Evolutionary conservation across 2,113 vertebrate genomes (phyloP), one percentile per base, ranked within the genome.

Genomic region (Polypterus senegalus): DNA sequence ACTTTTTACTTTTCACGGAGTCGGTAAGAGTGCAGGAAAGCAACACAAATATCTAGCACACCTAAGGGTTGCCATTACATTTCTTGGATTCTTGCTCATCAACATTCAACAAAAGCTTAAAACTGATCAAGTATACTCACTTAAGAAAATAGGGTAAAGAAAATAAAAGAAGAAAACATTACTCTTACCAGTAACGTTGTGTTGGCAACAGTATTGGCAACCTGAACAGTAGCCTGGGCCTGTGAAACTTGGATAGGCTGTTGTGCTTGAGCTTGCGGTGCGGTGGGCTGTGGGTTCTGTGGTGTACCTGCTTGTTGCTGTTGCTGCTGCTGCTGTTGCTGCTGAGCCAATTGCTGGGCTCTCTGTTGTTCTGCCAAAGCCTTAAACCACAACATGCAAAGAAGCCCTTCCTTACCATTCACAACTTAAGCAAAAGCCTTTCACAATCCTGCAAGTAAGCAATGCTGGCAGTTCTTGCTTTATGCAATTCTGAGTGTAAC

Each of bases 321-420:
- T 60, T 58, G 79, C 68, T 85, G 82, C 1, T 58, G 80, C 57
- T 86, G 86, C 27, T 79, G 64, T 27, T 83, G 83, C 2, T 88
- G 88, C 45, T 89, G 82, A 1, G 86, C 79, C 65, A 91, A 76
- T 64, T 91, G 94, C 72, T 80, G 91, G 3, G 87, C 86, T 67
- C 88, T 86, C 72, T 93, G 92, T 69, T 92, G 91, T 71, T 95
- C 92, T 3, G 91, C 91, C 70, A 92, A 76, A 58, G 89, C 92
- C 92, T 93, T 65, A 10, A 60, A 63, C 27, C 27, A 70, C 8
- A 46, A 55, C 5, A 11, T 4, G 64, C 2, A 54, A 57, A 54
- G 11, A 55, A 5, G 27, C 27, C 27, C 27, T 27, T 27, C 27
- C 27, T 27, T 27, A 27, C 27, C 27, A 27, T 27, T 27, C 27